phyloP scores from a whole-genome alignment of 1,140 invertebrate genomes.

The Rhyacophila brunnea region DNA sequence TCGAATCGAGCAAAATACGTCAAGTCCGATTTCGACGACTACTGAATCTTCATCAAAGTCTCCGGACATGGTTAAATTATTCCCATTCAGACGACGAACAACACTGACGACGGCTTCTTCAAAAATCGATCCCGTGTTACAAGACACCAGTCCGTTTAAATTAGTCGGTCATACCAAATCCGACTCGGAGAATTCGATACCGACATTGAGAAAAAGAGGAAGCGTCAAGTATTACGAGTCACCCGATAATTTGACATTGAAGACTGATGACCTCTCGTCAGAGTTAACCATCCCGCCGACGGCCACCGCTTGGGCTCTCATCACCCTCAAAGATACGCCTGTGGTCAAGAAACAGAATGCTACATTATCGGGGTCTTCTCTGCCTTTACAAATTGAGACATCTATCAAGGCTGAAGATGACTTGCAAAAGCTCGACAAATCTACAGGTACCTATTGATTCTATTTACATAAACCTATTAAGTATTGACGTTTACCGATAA shows the following conservation, averaged over 20 bases:
- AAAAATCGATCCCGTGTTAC: constrained; percentile 31
- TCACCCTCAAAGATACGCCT: constrained; percentile 25
- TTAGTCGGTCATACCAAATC: constrained; percentile 16
- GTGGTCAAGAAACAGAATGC: constrained; percentile 9
- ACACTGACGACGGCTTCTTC: constrained; percentile 21
- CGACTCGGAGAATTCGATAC: constrained; percentile 29
- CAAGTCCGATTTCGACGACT: background rate
- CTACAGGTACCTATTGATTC: constrained; percentile 10
- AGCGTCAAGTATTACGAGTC: constrained; percentile 20
- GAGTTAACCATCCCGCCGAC: constrained; percentile 29
- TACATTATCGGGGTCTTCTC: background rate
- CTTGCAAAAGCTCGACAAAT: constrained; percentile 24
- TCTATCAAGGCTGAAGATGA: constrained; percentile 24
- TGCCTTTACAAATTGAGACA: constrained; percentile 7
- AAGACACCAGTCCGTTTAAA: constrained; percentile 22
- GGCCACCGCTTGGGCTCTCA: constrained; percentile 31
- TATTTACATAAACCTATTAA: background rate
- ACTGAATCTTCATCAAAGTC: constrained; percentile 6
- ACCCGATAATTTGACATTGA: constrained; percentile 2
- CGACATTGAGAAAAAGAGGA: constrained; percentile 25
- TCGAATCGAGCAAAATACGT: constrained; percentile 7
- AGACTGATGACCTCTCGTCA: constrained; percentile 5
- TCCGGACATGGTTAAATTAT: constrained; percentile 25
- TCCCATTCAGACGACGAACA: constrained; percentile 24
- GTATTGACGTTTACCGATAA: background rate